Base-by-base conservation (phyloP, 2,888 invertebrate genomes). In the Cheilosia variabilis region DNA sequence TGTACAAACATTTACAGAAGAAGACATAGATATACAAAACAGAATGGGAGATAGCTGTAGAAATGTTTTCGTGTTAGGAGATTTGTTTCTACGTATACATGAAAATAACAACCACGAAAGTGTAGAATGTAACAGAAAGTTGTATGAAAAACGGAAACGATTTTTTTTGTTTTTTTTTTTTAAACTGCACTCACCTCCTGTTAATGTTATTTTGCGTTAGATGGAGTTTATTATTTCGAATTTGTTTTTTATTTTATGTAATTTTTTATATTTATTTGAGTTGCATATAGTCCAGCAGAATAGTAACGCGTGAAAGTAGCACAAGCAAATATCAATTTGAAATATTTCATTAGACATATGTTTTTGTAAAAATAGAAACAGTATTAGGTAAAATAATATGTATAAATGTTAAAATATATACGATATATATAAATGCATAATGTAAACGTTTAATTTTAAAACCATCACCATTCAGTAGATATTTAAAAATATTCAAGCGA, bases 121-220 rank as follows among this genome's bases (percentile, higher is more conserved):
- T 41, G 62, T 34, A 37, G 41, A 66, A 66, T 50, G 37, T 31
- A 55, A 69, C 41, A 73, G 17, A 17, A 50, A 60, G 58, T 53
- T 47, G 7, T 53, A 22, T 27, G 41, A 53, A 47, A 55, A 55
- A 47, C 43, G 47, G 31, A 47, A 65, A 45, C 19, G 7, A 41
- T 4, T 47, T 62, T 50, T 24, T 7, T 31, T 7, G 9, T 0
- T 7, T 58, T 71, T 76, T 71, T 76, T 17, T 9, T 47, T 80
- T 80, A 55, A 63, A 84, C 75, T 81, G 76, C 86, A 86, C 86
- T 86, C 86, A 86, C 86, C 86, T 86, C 86, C 86, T 86, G 84
- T 86, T 86, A 71, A 57, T 50, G 65, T 86, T 80, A 84, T 84
- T 71, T 78, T 79, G 65, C 68, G 62, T 86, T 76, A 86, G 75